Evolutionary conservation across 2,797 vertebrate species (phyloP).

Genomic region (Rhinoraja longicauda): DNA sequence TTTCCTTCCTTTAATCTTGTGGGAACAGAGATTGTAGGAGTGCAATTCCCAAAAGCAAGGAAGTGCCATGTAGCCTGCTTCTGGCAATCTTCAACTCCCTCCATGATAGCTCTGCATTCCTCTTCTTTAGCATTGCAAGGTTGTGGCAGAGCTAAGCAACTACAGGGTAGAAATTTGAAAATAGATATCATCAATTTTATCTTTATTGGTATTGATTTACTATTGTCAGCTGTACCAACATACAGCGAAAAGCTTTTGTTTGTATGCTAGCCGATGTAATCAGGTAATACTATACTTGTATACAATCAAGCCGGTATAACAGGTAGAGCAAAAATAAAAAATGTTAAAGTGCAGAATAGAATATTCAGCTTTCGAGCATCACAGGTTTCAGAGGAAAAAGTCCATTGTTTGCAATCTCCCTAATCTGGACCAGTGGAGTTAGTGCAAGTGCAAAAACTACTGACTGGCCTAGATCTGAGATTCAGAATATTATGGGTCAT

Average conservation of each 20-base stretch:
- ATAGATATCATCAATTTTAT: background rate
- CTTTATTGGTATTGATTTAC: no score
- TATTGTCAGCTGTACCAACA: no score
- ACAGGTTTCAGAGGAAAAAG: no score
- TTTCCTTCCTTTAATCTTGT: background rate
- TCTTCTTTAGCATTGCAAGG: background rate
- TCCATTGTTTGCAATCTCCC: no score
- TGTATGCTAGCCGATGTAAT: no score
- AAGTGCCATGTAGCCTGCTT: background rate
- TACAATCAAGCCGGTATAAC: no score
- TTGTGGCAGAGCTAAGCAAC: background rate
- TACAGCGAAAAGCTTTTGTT: no score
- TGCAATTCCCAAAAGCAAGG: no score
- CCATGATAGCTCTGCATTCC: background rate
- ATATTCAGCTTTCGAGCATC: no score
- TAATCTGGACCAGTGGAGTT: background rate
- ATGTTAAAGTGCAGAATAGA: no score
- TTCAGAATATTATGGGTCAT: background rate
- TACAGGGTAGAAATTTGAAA: background rate
- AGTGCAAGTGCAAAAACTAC: background rate
- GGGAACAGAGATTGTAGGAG: background rate
- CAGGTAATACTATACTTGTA: no score
- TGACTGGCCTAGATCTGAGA: background rate
- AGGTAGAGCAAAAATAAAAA: no score
- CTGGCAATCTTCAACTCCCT: background rate